Base-by-base conservation (phyloP, 2,888 invertebrate genomes). In the Orgyia antiqua region DNA sequence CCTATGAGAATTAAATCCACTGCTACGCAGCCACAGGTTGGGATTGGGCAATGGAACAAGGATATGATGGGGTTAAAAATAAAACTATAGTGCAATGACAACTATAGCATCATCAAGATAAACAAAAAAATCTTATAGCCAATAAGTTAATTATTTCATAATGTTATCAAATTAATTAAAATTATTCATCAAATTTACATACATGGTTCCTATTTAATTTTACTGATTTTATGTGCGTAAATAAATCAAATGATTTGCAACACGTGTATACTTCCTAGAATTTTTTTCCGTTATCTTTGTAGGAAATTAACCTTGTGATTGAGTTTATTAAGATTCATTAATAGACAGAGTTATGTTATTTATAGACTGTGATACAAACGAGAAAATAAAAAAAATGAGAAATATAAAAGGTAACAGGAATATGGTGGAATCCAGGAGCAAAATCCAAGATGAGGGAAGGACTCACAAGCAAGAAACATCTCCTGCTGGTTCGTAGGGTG, bases 401-500 rank as follows among this genome's bases (percentile, higher is more conserved):
- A 24, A 28, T 34, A 26, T 21, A 34, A 23, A 30, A 42, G 42
- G 46, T 39, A 24, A 45, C 2, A 35, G 60, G 66, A 45, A 56
- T 42, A 31, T 54, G 57, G 33, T 43, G 54, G 67, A 46, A 58
- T 33, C 37, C 49, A 58, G 75, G 76, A 72, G 12, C 36, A 44
- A 69, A 69, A 56, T 72, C 70, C 70, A 69, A 69, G 65, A 59
- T 47, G 45, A 33, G 63, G 75, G 75, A 50, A 70, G 84, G 84
- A 86, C 86, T 86, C 86, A 86, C 86, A 83, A 86, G 84, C 84
- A 80, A 71, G 84, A 78, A 47, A 83, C 70, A 46, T 84, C 86
- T 64, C 82, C 84, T 57, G 80, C 82, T 50, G 83, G 82, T 71
- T 86, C 86, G 57, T 84, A 86, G 55, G 80, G 74, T 42, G 80